phyloP scores from a whole-genome alignment of 2,888 invertebrate genomes.

The Epinotia bilunana region DNA sequence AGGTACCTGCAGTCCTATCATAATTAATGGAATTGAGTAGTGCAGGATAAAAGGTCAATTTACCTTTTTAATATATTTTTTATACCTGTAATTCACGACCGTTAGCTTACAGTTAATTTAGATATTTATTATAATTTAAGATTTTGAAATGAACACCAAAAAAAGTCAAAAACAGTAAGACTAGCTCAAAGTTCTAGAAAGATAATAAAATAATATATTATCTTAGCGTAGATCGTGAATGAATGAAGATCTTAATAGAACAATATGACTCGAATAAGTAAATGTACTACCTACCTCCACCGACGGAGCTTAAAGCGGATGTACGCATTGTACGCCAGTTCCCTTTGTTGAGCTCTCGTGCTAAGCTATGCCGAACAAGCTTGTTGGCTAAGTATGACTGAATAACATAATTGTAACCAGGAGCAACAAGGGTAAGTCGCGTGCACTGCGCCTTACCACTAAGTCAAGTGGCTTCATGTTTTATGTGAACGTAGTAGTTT shows the following conservation, averaged over 20 bases:
- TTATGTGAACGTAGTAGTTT: slow-evolving; percentile 53
- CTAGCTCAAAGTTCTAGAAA: slow-evolving; percentile 41
- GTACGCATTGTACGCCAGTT: slow-evolving; percentile 33
- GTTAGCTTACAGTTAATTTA: slow-evolving; percentile 33
- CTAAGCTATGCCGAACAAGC: neutral
- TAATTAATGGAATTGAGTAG: slow-evolving; percentile 69
- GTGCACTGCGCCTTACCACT: slow-evolving; percentile 26
- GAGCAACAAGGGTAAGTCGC: slow-evolving; percentile 21
- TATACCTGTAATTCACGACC: slow-evolving; percentile 46
- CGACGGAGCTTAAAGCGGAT: slow-evolving; percentile 21
- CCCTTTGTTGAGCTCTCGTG: slow-evolving; percentile 6
- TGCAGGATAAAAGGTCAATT: slow-evolving; percentile 51
- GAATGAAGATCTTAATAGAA: slow-evolving; percentile 27
- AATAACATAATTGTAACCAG: slow-evolving; percentile 18
- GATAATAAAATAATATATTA: slow-evolving; percentile 43
- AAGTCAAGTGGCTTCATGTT: slow-evolving; percentile 46
- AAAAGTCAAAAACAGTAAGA: slow-evolving; percentile 42
- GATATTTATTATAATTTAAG: slow-evolving; percentile 32
- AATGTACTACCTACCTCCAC: slow-evolving; percentile 37
- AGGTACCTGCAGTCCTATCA: slow-evolving; percentile 43
- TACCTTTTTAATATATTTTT: slow-evolving; percentile 49
- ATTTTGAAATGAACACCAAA: slow-evolving; percentile 43
- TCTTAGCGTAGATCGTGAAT: slow-evolving; percentile 43
- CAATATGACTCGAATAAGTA: slow-evolving; percentile 25
- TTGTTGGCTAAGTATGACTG: slow-evolving; percentile 3